These are phyloP conservation scores for Catagonus wagneri DNA, from an alignment of 2,113 vertebrate species.

Conservation along the genomic window DNA sequence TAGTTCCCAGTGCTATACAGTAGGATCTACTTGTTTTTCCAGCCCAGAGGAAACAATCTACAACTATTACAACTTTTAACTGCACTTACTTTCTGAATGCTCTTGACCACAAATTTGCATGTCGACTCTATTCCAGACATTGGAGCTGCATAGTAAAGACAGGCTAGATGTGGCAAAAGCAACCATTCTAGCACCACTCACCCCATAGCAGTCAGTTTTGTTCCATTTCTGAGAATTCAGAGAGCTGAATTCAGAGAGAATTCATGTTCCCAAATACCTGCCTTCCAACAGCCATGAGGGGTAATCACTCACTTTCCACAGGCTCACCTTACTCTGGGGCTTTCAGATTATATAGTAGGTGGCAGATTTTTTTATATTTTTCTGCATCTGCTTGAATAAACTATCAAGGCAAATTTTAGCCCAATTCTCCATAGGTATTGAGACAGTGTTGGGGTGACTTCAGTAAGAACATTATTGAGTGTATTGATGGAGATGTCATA, in stretches of 20 bases:
- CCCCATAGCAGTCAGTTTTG: constrained; percentile 53
- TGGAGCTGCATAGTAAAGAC: neutral
- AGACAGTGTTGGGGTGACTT: constrained; percentile 16
- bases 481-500: neutral
- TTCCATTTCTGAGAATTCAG: constrained; percentile 54
- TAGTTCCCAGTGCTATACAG: no score
- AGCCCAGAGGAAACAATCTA: no score
- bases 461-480: constrained; percentile 27
- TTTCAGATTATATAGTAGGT: neutral
- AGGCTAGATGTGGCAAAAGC: neutral
- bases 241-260: constrained; percentile 65
- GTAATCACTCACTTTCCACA: neutral
- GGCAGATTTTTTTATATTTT: neutral
- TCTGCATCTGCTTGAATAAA: neutral
- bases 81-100: constrained; percentile 31
- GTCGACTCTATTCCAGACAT: constrained; percentile 54
- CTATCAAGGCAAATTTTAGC: constrained; percentile 38
- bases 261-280: neutral
- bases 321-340: neutral
- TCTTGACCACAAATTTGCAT: constrained; percentile 73
- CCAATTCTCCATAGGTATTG: constrained; percentile 5
- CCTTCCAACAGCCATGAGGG: neutral
- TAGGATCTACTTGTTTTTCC: no score
- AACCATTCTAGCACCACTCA: neutral
- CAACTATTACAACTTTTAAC: no score